Percentiles rank a stretch among this genome's conserved stretches.
These are phyloP conservation scores for Umimayanthus kanabou DNA, from an alignment of 92 coral and sea anemone genomes.

Conservation along the genomic window DNA sequence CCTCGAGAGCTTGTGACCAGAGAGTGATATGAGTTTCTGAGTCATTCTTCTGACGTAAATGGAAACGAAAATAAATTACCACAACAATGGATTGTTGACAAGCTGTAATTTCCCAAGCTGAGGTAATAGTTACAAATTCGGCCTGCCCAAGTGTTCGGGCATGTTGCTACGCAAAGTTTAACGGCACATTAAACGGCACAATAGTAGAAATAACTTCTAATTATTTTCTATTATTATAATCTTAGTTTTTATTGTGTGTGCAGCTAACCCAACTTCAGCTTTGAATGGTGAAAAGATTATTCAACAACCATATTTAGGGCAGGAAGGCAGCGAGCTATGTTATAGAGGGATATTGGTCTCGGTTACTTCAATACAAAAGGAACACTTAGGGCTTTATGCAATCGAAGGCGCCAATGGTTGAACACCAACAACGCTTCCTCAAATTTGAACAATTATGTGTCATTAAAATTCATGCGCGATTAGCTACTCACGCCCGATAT, in stretches of 20 bases:
- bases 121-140: slow-evolving; percentile 8
- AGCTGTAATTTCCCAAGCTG: slow-evolving; percentile 29
- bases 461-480: slow-evolving; percentile 12
- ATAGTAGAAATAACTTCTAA: background rate
- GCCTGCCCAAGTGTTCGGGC: background rate
- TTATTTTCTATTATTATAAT: background rate
- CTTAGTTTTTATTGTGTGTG: background rate
- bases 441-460: slow-evolving; percentile 4
- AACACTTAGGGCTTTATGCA: slow-evolving; percentile 35
- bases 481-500: background rate
- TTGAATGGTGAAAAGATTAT: background rate
- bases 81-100: slow-evolving; percentile 35
- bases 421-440: slow-evolving; percentile 23
- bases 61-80: slow-evolving; percentile 34
- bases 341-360: slow-evolving; percentile 12
- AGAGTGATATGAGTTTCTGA: slow-evolving; percentile 12
- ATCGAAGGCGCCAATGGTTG: slow-evolving; percentile 26
- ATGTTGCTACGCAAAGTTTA: background rate
- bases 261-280: background rate
- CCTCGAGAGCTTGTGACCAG: background rate
- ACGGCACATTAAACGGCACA: background rate
- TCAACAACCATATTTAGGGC: slow-evolving; percentile 1
- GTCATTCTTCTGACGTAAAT: slow-evolving; percentile 36
- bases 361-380: background rate
- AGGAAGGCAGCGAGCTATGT: slow-evolving; percentile 4